Evolutionary conservation across 2,797 vertebrate species (phyloP).

Genomic region (Eurystomus glaucurus): DNA sequence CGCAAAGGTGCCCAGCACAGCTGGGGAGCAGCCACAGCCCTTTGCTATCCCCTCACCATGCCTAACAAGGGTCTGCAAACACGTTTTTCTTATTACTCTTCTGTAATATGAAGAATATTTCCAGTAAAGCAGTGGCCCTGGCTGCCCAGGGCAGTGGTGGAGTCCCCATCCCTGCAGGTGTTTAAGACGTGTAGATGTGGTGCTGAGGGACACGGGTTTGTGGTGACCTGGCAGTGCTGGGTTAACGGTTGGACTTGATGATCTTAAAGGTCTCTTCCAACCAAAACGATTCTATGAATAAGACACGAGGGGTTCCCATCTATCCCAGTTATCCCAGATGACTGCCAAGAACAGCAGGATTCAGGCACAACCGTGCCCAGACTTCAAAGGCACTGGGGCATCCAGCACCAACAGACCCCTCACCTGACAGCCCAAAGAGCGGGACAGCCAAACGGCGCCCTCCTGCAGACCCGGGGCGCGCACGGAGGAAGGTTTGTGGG

Average conservation of each 20-base stretch:
- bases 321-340: neutral
- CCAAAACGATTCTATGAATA: neutral
- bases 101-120: fast-evolving
- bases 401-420: neutral
- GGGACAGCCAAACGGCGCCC: neutral
- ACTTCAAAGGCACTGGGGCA: neutral
- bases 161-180: neutral
- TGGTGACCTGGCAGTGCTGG: neutral
- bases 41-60: neutral
- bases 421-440: neutral
- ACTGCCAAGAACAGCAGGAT: neutral
- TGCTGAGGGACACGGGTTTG: neutral
- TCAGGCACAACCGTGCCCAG: fast-evolving
- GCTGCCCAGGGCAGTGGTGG: neutral
- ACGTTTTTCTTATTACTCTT: neutral
- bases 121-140: neutral
- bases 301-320: neutral
- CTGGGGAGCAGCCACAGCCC: fast-evolving
- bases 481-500: neutral
- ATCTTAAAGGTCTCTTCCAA: neutral
- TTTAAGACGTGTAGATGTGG: neutral
- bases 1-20: neutral
- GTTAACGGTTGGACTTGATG: neutral
- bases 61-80: neutral
- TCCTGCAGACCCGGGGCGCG: too few species aligned